Conservation (phyloP, 2,888 invertebrate genomes). For the Diaprepes abbreviatus region DNA sequence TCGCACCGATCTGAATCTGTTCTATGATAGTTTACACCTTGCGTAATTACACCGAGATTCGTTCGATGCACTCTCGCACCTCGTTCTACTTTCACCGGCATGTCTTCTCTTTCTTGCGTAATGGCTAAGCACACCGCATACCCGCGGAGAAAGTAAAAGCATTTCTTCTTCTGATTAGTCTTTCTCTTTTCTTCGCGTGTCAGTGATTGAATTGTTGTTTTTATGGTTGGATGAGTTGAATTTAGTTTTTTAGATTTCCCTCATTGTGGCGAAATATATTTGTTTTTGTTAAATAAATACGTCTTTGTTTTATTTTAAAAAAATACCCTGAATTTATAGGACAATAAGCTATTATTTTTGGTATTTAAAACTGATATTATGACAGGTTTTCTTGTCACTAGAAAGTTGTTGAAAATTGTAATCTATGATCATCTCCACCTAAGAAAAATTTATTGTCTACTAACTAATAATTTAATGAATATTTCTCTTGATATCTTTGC, state of each 20-base stretch:
- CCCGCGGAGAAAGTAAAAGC: constrained; percentile 55
- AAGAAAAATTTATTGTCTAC: too few relatives aligned
- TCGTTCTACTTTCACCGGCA: constrained; percentile 45
- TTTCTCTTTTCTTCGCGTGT: constrained; percentile 47
- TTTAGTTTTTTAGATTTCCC: constrained; percentile 13
- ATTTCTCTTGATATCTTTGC: too few relatives aligned
- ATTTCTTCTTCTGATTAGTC: constrained; percentile 22
- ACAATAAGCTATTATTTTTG: too few relatives aligned
- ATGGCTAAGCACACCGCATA: constrained; percentile 23
- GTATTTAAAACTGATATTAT: too few relatives aligned
- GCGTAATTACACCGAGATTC: constrained; percentile 47
- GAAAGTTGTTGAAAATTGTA: too few relatives aligned
- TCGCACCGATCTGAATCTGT: constrained; percentile 32
- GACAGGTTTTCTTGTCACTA: too few relatives aligned
- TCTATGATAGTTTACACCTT: constrained; percentile 40
- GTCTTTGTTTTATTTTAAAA: too few relatives aligned
- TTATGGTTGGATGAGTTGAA: constrained; percentile 32
- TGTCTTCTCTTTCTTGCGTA: constrained; percentile 47
- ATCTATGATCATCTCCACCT: too few relatives aligned
- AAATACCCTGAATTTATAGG: too few relatives aligned
- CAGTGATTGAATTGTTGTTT: constrained; percentile 42
- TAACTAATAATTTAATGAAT: too few relatives aligned
- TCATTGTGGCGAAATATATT: not conserved
- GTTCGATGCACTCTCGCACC: constrained; percentile 43
- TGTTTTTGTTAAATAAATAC: too few relatives aligned